Evolutionary conservation across 2,797 vertebrate genomes (phyloP), one percentile per base, ranked within the genome.

Genomic region (Mormyrops boulengeri): DNA sequence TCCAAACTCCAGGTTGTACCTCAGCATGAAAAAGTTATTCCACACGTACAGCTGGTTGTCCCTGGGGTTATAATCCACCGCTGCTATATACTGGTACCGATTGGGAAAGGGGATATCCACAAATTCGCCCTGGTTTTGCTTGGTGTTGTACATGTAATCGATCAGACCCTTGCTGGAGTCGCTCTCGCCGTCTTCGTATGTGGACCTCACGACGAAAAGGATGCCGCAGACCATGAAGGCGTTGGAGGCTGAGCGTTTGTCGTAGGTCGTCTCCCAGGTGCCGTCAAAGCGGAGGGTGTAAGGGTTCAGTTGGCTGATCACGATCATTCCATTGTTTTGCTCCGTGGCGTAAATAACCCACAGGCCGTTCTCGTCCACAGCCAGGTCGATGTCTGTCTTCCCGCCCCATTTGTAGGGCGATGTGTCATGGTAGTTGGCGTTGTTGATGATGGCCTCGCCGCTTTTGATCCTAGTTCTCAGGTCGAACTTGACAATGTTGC

Each of bases 331-430:
- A 0, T 99, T 99, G 96, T 99, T 99, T 92, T 99, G 98, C 88
- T 99, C 99, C 0, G 99, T 99, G 91, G 98, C 99, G 3, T 99
- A 99, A 93, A 99, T 99, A 3, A 99, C 98, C 99, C 99, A 99
- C 8, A 99, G 93, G 62, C 99, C 99, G 22, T 98, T 97, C 93
- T 99, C 99, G 55, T 99, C 98, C 80, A 99, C 99, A 0, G 98
- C 98, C 91, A 99, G 95, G 94, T 99, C 99, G 5, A 99, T 99
- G 94, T 99, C 98, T 0, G 98, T 99, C 95, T 99, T 99, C 88
- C 98, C 99, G 9, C 99, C 99, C 99, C 98, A 99, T 89, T 98
- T 96, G 92, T 99, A 99, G 0, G 99, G 99, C 0, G 99, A 99
- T 2, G 99, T 99, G 93, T 99, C 99, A 0, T 99, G 99, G 92